Conservation (phyloP, 2,797 vertebrate species). For the Rhynchonycteris naso region DNA sequence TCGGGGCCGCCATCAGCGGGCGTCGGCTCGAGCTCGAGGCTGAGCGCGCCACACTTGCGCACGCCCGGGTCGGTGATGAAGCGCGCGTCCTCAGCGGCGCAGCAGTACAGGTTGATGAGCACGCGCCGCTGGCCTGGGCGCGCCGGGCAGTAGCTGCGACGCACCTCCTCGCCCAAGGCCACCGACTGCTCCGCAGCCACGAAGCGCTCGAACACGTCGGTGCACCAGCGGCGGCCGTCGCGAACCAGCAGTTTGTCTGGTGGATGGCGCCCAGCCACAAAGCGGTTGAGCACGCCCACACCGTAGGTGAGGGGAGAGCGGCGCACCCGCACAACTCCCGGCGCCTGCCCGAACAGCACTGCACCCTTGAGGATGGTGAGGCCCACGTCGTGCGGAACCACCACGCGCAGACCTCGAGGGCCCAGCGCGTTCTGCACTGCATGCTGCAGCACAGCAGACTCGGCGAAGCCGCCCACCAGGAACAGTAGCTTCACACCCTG, state of each 20-base stretch:
- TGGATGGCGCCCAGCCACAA: conserved; percentile 92
- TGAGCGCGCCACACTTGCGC: conserved; percentile 95
- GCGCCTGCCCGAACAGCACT: conserved; percentile 96
- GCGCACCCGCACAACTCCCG: conserved; percentile 94
- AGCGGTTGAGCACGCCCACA: conserved; percentile 95
- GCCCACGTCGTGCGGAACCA: conserved; percentile 97
- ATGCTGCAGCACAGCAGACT: conserved; percentile 95
- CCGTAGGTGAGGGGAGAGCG: conserved; percentile 96
- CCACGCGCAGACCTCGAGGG: conserved; percentile 89
- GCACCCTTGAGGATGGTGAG: conserved; percentile 97
- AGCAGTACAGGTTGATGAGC: conserved; percentile 98
- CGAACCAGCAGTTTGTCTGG: conserved; percentile 95
- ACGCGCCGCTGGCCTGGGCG: conserved; percentile 93
- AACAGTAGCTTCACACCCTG: conserved; percentile 94
- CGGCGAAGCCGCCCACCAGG: conserved; percentile 96
- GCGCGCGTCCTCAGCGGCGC: conserved; percentile 88
- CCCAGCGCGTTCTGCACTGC: conserved; percentile 91
- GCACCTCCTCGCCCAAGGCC: conserved; percentile 94
- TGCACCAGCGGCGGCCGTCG: conserved; percentile 96
- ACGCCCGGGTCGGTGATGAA: conserved; percentile 95
- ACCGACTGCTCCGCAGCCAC: conserved; percentile 96
- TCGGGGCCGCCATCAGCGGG: conserved; percentile 64
- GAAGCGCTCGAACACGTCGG: conserved; percentile 96
- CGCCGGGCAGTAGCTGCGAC: conserved; percentile 95
- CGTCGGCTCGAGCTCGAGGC: conserved; percentile 89